Conservation (phyloP, 2,888 invertebrate species). For the Serrognathus titanus region DNA sequence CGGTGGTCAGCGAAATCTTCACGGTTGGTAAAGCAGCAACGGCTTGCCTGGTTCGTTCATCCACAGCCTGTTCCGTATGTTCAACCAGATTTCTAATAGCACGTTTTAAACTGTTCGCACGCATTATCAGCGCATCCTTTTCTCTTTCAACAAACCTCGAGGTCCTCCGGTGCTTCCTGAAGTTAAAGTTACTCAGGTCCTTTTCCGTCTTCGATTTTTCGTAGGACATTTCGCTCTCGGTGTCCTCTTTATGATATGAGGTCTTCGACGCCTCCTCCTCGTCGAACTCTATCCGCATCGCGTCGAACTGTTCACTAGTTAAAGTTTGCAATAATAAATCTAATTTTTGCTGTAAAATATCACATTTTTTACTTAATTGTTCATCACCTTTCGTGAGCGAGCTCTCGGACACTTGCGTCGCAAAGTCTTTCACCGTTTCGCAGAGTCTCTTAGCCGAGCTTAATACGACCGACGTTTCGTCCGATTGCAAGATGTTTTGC, state of each 20-base stretch:
- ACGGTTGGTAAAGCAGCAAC: constrained; percentile 37
- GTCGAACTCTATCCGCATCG: constrained; percentile 26
- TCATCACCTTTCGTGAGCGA: constrained; percentile 58
- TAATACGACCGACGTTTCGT: constrained; percentile 69
- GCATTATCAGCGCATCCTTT: constrained; percentile 56
- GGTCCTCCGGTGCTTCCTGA: constrained; percentile 41
- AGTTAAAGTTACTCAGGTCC: constrained; percentile 48
- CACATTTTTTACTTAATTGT: constrained; percentile 64
- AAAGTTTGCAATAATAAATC: constrained; percentile 69
- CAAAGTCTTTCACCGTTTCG: constrained; percentile 75
- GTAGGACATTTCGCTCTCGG: constrained; percentile 46
- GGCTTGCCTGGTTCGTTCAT: constrained; percentile 52
- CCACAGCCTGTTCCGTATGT: constrained; percentile 70
- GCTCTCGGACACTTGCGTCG: constrained; percentile 59
- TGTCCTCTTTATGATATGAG: constrained; percentile 37
- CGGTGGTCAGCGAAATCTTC: constrained; percentile 41
- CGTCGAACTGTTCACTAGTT: constrained; percentile 61
- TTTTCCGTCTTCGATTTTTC: constrained; percentile 45
- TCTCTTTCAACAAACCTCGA: constrained; percentile 52
- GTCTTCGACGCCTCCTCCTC: constrained; percentile 32
- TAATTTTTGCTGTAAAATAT: constrained; percentile 71
- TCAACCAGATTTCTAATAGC: constrained; percentile 78
- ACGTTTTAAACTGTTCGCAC: constrained; percentile 80
- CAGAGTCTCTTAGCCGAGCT: constrained; percentile 66
- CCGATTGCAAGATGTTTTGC: constrained; percentile 81